Percentiles rank a stretch among this genome's conserved stretches.
These are phyloP conservation scores for Meriones unguiculatus DNA, from an alignment of 2,113 vertebrate species.

Conservation along the genomic window DNA sequence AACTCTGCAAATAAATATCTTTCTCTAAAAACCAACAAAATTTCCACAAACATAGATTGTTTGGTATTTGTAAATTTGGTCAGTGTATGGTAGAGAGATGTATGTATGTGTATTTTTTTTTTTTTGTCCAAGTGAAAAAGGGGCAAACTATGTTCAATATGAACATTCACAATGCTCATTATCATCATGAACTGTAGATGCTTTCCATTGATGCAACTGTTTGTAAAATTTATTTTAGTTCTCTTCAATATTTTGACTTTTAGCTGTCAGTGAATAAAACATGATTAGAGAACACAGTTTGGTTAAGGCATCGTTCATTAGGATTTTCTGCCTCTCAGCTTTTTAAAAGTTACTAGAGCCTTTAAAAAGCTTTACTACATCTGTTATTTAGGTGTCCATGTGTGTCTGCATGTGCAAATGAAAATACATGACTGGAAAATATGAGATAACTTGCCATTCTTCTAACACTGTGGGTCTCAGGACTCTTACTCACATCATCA, in stretches of 20 bases:
- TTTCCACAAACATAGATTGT: too few relatives aligned
- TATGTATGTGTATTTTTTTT: neutral
- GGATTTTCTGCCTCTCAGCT: neutral
- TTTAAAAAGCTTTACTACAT: neutral
- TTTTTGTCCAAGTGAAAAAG: neutral
- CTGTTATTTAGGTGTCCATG: neutral
- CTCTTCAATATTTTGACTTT: neutral
- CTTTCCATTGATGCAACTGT: neutral
- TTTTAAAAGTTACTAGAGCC: neutral
- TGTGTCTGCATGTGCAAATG: too few relatives aligned
- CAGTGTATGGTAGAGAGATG: accelerated
- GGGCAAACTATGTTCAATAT: neutral
- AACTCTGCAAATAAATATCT: neutral
- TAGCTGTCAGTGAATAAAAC: neutral
- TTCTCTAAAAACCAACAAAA: too few relatives aligned
- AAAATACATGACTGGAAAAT: neutral
- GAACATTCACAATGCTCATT: neutral
- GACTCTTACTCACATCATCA: neutral
- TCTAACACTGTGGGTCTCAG: neutral
- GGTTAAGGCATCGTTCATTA: neutral
- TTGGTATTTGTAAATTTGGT: neutral
- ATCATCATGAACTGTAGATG: neutral
- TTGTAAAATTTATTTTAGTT: neutral
- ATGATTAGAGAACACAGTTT: neutral
- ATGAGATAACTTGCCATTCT: neutral